These are phyloP conservation scores for Drosophila demipolita DNA, from an alignment of 2,888 invertebrate genomes.

Conservation along the genomic window DNA sequence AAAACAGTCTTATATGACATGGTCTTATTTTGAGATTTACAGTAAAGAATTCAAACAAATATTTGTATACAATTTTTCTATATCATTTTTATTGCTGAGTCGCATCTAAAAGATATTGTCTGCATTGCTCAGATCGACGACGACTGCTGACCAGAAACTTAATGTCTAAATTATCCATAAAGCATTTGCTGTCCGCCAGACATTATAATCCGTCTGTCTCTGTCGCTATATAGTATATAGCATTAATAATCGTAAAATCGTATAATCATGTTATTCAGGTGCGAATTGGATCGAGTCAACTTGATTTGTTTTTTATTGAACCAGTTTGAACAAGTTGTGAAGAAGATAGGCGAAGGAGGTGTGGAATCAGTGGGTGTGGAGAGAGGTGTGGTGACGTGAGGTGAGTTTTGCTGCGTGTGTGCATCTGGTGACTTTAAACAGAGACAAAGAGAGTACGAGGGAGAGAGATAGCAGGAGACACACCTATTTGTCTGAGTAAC, in stretches of 20 bases:
- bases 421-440: conserved; percentile 45
- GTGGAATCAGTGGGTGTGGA: not conserved
- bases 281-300: conserved; percentile 57
- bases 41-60: not conserved
- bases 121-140: not conserved
- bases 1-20: not conserved
- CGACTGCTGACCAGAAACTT: not conserved
- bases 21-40: not conserved
- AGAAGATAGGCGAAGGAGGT: conserved; percentile 11
- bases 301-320: conserved; percentile 27
- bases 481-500: conserved; percentile 52
- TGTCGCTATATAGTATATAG: conserved; percentile 4
- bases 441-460: not conserved
- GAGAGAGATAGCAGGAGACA: conserved; percentile 15
- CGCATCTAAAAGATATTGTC: conserved; percentile 16
- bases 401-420: conserved; percentile 29
- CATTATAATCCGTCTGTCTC: conserved; percentile 12
- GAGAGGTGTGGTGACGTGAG: conserved; percentile 16
- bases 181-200: not conserved
- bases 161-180: conserved; percentile 2
- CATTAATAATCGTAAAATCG: not conserved
- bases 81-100: not conserved
- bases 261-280: conserved; percentile 51
- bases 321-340: conserved; percentile 44
- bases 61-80: not conserved